These are phyloP conservation scores for Cerceris rybyensis DNA, from an alignment of 2,888 invertebrate genomes.

Conservation along the genomic window DNA sequence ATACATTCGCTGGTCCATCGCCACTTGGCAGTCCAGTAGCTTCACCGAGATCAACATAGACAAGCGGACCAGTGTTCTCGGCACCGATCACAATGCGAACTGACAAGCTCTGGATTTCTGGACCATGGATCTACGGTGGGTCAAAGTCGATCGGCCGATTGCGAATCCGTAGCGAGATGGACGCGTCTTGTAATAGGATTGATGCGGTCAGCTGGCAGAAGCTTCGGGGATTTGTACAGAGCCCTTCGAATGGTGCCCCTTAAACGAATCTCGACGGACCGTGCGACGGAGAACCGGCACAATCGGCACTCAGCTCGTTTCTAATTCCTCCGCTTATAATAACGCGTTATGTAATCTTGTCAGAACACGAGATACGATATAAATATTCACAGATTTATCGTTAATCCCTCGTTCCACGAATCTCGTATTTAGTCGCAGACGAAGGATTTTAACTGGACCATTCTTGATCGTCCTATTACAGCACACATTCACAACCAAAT, in stretches of 20 bases:
- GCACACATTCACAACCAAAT: no score
- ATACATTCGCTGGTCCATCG: neutral
- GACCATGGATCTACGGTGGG: constrained; percentile 6
- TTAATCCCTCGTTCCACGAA: no score
- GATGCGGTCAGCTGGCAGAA: constrained; percentile 71
- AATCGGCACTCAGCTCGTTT: constrained; percentile 64
- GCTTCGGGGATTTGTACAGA: constrained; percentile 67
- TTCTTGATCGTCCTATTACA: no score
- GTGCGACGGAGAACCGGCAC: constrained; percentile 51
- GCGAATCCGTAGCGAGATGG: constrained; percentile 69
- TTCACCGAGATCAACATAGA: constrained; percentile 35
- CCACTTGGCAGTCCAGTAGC: neutral
- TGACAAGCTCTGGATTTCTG: constrained; percentile 58
- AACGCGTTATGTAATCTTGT: neutral
- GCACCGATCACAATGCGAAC: constrained; percentile 59
- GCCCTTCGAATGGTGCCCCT: constrained; percentile 68
- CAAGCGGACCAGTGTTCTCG: constrained; percentile 47
- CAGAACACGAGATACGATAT: neutral
- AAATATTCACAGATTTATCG: neutral
- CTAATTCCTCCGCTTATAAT: constrained; percentile 25
- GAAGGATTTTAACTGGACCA: no score
- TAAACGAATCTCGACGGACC: constrained; percentile 70
- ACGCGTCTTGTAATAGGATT: constrained; percentile 75
- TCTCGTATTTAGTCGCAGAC: no score
- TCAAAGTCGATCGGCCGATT: constrained; percentile 68